Evolutionary conservation across 2,113 vertebrate species (phyloP).

Genomic region (Oenanthe melanoleuca): DNA sequence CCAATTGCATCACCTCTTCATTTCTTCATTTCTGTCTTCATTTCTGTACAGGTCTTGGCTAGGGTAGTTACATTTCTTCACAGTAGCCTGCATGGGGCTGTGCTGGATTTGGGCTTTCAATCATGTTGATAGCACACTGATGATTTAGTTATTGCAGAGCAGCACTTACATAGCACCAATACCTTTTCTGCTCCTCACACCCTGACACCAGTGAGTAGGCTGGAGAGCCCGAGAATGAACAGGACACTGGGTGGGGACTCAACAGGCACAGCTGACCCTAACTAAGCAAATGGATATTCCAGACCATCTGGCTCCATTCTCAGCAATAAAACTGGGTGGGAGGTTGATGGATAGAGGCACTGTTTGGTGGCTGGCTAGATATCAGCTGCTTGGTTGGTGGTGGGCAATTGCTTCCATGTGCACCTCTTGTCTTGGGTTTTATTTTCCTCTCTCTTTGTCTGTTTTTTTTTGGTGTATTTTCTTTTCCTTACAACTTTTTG

Average conservation of each 20-base stretch:
- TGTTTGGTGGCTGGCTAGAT: background rate
- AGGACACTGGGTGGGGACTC: background rate
- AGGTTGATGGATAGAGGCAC: background rate
- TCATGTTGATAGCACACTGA: background rate
- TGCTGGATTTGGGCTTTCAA: background rate
- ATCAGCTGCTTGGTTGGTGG: accelerated
- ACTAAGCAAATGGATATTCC: background rate
- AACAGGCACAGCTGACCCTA: background rate
- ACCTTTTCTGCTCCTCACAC: background rate
- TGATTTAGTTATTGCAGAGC: background rate
- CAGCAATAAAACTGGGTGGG: background rate
- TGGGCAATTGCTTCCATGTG: background rate
- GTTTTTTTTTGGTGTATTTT: too few species aligned
- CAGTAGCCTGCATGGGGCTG: background rate
- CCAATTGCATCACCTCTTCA: background rate
- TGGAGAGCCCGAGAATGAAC: background rate
- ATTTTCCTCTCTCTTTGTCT: background rate
- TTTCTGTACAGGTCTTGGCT: background rate
- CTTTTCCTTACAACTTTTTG: background rate
- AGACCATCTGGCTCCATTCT: background rate
- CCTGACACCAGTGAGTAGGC: background rate
- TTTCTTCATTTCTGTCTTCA: background rate
- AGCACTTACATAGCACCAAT: background rate
- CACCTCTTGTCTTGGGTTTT: background rate
- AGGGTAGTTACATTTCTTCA: background rate